These are phyloP conservation scores for Cromileptes altivelis DNA, from an alignment of 2,113 vertebrate species.

Conservation along the genomic window DNA sequence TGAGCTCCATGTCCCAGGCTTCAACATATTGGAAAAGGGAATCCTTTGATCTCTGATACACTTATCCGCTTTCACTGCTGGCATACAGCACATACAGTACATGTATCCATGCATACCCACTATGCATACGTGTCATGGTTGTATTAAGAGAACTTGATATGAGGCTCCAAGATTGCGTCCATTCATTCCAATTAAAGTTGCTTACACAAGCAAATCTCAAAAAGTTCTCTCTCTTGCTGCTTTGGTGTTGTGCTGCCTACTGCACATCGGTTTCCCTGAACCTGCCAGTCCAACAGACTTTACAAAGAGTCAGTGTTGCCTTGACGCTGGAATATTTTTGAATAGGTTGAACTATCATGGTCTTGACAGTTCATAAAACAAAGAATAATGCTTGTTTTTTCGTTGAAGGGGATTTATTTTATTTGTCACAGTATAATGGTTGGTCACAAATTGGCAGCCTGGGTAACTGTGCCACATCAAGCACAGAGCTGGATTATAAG, in stretches of 20 bases:
- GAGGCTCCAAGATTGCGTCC: background rate
- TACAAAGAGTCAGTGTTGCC: background rate
- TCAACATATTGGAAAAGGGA: background rate
- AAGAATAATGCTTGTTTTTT: background rate
- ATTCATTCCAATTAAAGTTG: slow-evolving; percentile 15
- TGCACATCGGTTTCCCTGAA: background rate
- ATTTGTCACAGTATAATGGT: background rate
- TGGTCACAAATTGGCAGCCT: background rate
- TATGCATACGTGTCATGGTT: background rate
- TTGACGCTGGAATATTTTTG: background rate
- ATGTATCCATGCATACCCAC: background rate
- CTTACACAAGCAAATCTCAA: background rate
- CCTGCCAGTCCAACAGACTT: background rate
- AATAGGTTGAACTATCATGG: background rate
- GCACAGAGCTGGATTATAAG: background rate
- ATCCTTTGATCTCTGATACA: background rate
- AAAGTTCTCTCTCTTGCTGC: background rate
- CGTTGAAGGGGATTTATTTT: background rate
- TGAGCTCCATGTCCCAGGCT: background rate
- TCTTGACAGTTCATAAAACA: background rate
- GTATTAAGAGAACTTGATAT: background rate
- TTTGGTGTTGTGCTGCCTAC: background rate
- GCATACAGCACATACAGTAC: slow-evolving; percentile 5
- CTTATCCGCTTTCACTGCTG: background rate
- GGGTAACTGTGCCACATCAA: background rate